These are phyloP conservation scores for Bursaphelenchus mucronatus DNA, from an alignment of 1,140 invertebrate species.

Conservation along the genomic window DNA sequence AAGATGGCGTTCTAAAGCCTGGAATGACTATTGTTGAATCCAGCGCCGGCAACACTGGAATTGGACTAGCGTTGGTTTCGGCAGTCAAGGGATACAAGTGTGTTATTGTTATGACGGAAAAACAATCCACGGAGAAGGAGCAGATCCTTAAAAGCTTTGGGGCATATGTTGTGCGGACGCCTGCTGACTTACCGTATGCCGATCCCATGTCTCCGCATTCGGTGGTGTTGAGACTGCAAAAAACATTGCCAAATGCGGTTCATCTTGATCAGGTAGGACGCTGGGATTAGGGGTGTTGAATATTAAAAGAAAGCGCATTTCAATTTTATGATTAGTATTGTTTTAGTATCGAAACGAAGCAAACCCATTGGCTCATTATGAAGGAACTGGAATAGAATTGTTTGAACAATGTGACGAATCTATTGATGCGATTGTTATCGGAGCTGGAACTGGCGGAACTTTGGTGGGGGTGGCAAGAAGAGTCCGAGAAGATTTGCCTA, in stretches of 20 bases:
- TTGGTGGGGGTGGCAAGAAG: constrained; percentile 75
- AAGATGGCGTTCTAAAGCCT: too few species aligned
- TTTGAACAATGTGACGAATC: not conserved
- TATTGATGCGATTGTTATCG: constrained; percentile 72
- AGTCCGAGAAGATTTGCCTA: constrained; percentile 71
- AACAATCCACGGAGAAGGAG: constrained; percentile 6
- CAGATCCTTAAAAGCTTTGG: constrained; percentile 6
- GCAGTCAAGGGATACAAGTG: constrained; percentile 10
- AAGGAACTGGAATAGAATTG: constrained; percentile 7
- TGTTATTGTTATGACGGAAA: constrained; percentile 3
- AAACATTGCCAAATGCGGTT: not conserved
- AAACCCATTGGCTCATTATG: constrained; percentile 11
- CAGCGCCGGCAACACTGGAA: constrained; percentile 8
- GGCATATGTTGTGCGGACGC: constrained; percentile 7
- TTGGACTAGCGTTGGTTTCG: constrained; percentile 8
- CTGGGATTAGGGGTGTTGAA: too few species aligned
- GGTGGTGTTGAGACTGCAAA: not conserved
- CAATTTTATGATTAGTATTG: not conserved
- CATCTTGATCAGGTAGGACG: constrained; percentile 6
- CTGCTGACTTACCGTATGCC: not conserved
- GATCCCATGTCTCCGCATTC: not conserved
- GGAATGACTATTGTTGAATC: too few species aligned
- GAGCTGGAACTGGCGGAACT: constrained; percentile 82
- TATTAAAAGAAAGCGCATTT: too few species aligned
- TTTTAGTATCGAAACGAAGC: constrained; percentile 12